These are phyloP conservation scores for Esperia sulphurella DNA, from an alignment of 2,888 invertebrate species.

Conservation along the genomic window DNA sequence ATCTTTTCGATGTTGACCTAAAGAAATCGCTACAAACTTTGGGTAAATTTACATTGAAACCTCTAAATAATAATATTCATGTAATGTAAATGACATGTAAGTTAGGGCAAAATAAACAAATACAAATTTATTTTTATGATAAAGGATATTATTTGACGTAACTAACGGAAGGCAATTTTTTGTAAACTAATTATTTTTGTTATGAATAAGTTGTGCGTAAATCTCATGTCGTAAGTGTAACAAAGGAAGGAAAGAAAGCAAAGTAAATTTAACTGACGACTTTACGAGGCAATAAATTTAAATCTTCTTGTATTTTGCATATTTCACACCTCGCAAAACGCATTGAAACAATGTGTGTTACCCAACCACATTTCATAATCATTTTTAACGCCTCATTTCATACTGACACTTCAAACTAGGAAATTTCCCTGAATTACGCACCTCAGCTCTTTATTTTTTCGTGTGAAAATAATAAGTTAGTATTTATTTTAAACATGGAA, in stretches of 20 bases:
- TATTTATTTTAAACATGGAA: too few species aligned
- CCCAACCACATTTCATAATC: constrained; percentile 32
- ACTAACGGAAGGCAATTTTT: too few species aligned
- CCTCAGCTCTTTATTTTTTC: background rate
- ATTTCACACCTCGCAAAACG: background rate
- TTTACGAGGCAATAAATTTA: background rate
- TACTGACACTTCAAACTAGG: constrained; percentile 8
- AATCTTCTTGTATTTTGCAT: background rate
- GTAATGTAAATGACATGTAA: too few species aligned
- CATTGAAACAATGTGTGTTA: constrained; percentile 16
- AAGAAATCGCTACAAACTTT: too few species aligned
- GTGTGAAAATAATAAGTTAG: too few species aligned
- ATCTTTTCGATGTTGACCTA: too few species aligned
- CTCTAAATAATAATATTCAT: too few species aligned
- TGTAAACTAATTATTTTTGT: too few species aligned
- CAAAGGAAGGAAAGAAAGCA: background rate
- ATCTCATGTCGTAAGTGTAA: background rate
- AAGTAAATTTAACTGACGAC: background rate
- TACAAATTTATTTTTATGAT: too few species aligned
- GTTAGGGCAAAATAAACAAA: too few species aligned
- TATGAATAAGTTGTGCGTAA: background rate
- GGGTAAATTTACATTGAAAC: too few species aligned
- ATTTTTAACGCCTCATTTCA: constrained; percentile 28
- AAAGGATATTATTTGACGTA: too few species aligned
- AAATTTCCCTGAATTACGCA: constrained; percentile 16